Evolutionary conservation across 2,113 vertebrate species (phyloP).

Genomic region (Redunca redunca): DNA sequence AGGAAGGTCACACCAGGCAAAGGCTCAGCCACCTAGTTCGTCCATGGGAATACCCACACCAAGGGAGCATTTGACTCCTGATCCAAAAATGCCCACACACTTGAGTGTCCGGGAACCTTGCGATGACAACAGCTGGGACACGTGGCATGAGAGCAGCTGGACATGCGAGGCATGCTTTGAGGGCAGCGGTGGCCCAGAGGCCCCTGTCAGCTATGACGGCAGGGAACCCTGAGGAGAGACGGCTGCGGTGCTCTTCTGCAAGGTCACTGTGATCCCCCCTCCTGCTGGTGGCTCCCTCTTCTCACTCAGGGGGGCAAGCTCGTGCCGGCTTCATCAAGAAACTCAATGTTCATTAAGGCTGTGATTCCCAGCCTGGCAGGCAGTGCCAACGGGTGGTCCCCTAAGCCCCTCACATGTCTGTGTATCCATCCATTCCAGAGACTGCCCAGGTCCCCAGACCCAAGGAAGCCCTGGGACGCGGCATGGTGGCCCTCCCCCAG

Average conservation of each 20-base stretch:
- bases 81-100: neutral
- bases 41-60: too few species aligned
- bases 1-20: neutral
- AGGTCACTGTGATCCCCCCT: neutral
- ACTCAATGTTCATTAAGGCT: constrained; percentile 38
- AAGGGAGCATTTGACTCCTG: neutral
- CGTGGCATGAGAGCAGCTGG: neutral
- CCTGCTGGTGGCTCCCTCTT: neutral
- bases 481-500: accelerated
- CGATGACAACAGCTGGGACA: neutral
- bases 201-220: neutral
- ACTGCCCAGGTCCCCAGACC: neutral
- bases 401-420: neutral
- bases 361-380: neutral
- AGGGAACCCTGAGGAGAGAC: constrained; percentile 7
- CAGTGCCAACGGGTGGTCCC: neutral
- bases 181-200: neutral
- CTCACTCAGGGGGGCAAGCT: neutral
- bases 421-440: neutral
- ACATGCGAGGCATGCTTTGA: neutral
- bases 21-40: neutral
- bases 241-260: neutral
- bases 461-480: neutral
- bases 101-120: neutral
- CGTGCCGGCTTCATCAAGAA: constrained; percentile 52